Evolutionary conservation across 2,888 invertebrate species (phyloP), one percentile per base, ranked within the genome.

Genomic region (Cephalotes varians): DNA sequence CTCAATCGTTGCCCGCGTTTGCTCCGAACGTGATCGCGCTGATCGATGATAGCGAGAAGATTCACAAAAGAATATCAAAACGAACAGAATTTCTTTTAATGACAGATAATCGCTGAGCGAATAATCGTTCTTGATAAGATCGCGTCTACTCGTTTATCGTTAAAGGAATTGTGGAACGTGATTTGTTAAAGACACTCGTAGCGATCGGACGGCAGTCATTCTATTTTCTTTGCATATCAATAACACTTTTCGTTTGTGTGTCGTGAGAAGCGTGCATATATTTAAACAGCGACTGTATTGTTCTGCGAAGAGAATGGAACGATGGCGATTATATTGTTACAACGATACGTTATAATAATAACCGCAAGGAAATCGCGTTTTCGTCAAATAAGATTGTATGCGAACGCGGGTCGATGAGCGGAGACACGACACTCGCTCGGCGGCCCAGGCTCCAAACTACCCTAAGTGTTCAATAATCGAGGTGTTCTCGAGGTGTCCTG

Each of bases 381-480:
- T 37, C 62, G 49, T 25, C 51, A 51, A 54, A 10, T 31, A 58
- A 21, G 40, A 69, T 44, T 15, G 44, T 12, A 72, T 44, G 47
- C 51, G 34, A n/a, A n/a, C 15, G 69, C 51, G 34, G 21, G 21
- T 56, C 44, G 37, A 79, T 25, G 69, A 58, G 56, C 25, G 44
- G 34, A 76, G 37, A 40, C 10, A 21, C 79, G 82, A 85, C 82
- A 82, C 87, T 82, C 83, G 88, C 90, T 90, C 91, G 90, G 91
- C 89, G 90, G 88, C 89, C 90, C 91, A 88, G 91, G 92, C 91
- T 90, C 92, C 87, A 92, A 92, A 91, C 91, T 93, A 92, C 93
- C 93, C 92, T 92, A 94, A 94, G 94, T 94, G 94, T 94, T 94
- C 94, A 93, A 90, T 92, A 91, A 90, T 91, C 91, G 90, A 92